phyloP scores from a whole-genome alignment of 2,888 invertebrate genomes.

The Cephus runcator region DNA sequence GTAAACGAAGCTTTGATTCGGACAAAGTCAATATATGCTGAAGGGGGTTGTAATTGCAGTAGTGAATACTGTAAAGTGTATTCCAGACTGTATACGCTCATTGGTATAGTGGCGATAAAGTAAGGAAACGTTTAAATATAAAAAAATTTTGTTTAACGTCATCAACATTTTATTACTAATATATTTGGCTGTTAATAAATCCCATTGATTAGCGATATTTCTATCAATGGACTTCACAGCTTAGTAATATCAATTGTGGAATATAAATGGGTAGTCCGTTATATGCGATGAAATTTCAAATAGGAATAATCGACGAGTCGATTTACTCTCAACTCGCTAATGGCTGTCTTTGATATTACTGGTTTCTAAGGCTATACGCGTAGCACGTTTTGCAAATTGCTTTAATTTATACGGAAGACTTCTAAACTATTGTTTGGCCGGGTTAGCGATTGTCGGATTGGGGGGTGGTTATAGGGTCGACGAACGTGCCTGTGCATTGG shows the following conservation, averaged over 20 bases:
- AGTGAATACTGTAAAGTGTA: neutral
- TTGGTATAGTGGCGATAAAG: too few relatives aligned
- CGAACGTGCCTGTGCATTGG: constrained; percentile 44
- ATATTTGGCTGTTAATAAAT: neutral
- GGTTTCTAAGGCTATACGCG: neutral
- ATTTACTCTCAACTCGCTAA: neutral
- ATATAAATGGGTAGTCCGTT: neutral
- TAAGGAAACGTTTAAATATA: neutral
- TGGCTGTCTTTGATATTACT: neutral
- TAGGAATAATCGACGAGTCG: neutral
- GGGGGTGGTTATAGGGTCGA: constrained; percentile 29
- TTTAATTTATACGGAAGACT: constrained; percentile 50
- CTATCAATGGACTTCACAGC: neutral
- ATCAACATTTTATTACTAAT: neutral
- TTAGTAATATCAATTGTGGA: neutral
- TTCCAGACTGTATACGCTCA: neutral
- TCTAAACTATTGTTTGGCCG: constrained; percentile 48
- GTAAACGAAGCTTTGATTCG: constrained; percentile 23
- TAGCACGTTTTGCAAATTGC: constrained; percentile 47
- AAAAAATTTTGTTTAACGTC: neutral
- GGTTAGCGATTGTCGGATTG: constrained; percentile 43
- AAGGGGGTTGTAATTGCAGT: neutral
- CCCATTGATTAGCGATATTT: neutral
- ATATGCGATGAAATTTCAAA: neutral
- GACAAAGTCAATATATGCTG: constrained; percentile 15